Evolutionary conservation across 2,797 vertebrate species (phyloP).

Genomic region (Adrianichthys oophorus): DNA sequence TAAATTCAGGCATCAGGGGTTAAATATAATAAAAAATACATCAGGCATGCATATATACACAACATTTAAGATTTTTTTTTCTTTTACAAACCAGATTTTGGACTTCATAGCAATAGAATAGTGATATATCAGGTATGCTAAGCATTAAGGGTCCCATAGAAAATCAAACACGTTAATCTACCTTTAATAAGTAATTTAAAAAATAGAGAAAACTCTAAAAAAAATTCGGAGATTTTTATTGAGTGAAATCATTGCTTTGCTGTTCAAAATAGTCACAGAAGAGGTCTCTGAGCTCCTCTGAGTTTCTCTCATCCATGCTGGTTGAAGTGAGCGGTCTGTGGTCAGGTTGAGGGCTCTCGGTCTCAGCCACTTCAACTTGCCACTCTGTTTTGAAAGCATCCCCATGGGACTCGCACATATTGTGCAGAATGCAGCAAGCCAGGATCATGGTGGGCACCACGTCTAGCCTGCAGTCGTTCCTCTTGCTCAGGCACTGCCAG

Average conservation of each 20-base stretch:
- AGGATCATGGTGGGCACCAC: conserved; percentile 77
- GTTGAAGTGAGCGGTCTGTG: conserved; percentile 47
- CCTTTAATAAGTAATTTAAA: no score
- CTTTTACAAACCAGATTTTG: no score
- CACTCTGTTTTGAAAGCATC: conserved; percentile 71
- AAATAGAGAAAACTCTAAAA: no score
- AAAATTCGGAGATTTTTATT: not conserved
- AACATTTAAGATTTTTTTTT: no score
- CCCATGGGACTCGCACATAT: conserved; percentile 72
- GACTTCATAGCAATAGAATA: no score
- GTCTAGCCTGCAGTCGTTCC: conserved; percentile 77
- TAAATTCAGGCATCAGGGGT: no score
- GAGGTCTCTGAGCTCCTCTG: conserved; percentile 75
- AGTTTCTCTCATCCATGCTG: conserved; percentile 62
- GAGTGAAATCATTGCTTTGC: conserved; percentile 26
- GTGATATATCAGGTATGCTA: no score
- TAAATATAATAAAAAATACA: no score
- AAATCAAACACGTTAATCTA: no score
- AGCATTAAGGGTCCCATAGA: no score
- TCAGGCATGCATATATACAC: no score
- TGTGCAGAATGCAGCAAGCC: conserved; percentile 79
- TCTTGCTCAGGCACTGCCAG: conserved; percentile 79
- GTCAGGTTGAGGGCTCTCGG: conserved; percentile 72
- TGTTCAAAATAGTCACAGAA: conserved; percentile 76
- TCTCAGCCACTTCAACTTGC: conserved; percentile 66